Evolutionary conservation across 2,888 invertebrate species (phyloP).

Genomic region (Stenoptilia bipunctidactyla): DNA sequence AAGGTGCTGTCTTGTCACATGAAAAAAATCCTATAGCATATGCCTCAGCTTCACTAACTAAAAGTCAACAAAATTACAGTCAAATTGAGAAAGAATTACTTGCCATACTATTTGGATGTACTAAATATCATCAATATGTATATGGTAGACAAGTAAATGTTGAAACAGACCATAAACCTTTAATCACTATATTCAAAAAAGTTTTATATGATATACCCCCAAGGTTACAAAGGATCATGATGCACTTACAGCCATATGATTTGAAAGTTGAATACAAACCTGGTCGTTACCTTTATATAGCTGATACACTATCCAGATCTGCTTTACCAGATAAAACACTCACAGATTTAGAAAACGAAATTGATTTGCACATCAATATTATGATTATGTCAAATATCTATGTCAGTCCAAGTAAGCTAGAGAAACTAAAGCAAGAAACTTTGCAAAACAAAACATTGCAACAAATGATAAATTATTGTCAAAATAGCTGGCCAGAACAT

Average conservation of each 20-base stretch:
- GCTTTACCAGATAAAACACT: conserved; percentile 2
- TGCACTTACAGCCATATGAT: conserved; percentile 7
- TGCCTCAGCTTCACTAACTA: no score
- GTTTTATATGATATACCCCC: no score
- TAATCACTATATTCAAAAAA: no score
- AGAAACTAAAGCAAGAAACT: conserved; percentile 2
- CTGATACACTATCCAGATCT: conserved; percentile 7
- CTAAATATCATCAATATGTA: no score
- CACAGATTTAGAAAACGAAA: conserved; percentile 6
- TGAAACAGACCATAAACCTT: no score
- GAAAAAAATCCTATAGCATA: no score
- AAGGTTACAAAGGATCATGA: not conserved
- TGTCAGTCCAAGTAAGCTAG: conserved; percentile 3
- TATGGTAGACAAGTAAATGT: no score
- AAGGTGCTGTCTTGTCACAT: no score
- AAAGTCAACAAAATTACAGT: no score
- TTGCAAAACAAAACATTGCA: not conserved
- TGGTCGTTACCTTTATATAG: conserved; percentile 7
- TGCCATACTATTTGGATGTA: no score
- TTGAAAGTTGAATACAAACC: conserved; percentile 8
- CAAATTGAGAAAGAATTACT: no score
- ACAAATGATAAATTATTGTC: conserved; percentile 9
- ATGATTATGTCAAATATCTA: not conserved
- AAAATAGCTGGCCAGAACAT: conserved; percentile 11
- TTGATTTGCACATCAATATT: conserved; percentile 2